Percentiles rank a stretch among this genome's conserved stretches.
These are phyloP conservation scores for Dolichoris vasculosae DNA, from an alignment of 1,140 invertebrate species.

Conservation along the genomic window DNA sequence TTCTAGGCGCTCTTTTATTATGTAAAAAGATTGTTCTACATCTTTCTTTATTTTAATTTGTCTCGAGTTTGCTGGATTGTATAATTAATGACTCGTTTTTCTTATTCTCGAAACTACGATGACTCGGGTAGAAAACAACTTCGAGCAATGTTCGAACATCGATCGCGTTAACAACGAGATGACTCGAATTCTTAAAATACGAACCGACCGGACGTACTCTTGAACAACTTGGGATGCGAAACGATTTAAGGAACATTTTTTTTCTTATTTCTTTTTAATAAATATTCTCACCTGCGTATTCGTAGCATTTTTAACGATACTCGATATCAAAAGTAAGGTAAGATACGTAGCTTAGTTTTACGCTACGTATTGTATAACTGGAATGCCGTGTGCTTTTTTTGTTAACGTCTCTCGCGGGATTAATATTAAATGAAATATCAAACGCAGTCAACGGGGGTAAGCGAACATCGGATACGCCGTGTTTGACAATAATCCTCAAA, in stretches of 20 bases:
- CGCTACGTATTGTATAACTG: not conserved
- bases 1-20: conserved; percentile 1
- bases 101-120: not conserved
- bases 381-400: not conserved
- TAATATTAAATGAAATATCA: not conserved
- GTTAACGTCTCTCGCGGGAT: not conserved
- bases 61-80: not conserved
- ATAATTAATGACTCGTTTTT: conserved; percentile 10
- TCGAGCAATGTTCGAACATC: not conserved
- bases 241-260: too few species aligned
- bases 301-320: not conserved
- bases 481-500: not conserved
- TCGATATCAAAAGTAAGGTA: not conserved
- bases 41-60: not conserved
- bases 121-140: not conserved
- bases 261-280: too few species aligned
- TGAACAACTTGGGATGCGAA: not conserved
- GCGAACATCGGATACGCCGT: not conserved
- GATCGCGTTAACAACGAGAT: not conserved
- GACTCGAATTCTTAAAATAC: not conserved
- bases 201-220: not conserved
- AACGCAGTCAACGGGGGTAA: not conserved
- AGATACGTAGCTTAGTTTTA: not conserved
- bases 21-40: conserved; percentile 33
- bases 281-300: too few species aligned